Evolutionary conservation across 2,113 vertebrate species (phyloP).

Genomic region (Oryzias melastigma): DNA sequence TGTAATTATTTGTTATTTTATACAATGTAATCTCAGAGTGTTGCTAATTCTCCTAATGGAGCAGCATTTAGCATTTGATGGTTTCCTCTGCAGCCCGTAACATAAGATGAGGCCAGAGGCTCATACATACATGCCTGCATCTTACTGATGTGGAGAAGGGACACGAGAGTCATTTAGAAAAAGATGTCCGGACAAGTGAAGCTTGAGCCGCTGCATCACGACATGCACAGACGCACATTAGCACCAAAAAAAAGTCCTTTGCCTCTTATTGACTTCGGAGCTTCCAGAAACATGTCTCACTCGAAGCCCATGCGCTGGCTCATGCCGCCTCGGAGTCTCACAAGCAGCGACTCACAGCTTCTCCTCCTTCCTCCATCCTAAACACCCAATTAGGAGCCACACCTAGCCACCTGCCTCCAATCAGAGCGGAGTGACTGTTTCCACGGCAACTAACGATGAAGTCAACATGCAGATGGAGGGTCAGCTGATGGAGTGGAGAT

Average conservation of each 20-base stretch:
- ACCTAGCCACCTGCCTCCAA: slow-evolving; percentile 74
- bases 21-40: too few relatives aligned
- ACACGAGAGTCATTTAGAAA: slow-evolving; percentile 9
- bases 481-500: slow-evolving; percentile 16
- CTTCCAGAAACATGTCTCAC: slow-evolving; percentile 32
- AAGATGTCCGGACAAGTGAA: slow-evolving; percentile 28
- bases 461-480: slow-evolving; percentile 29
- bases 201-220: slow-evolving; percentile 24
- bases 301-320: slow-evolving; percentile 17
- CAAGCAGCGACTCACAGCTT: slow-evolving; percentile 32
- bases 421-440: slow-evolving; percentile 46
- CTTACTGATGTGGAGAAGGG: slow-evolving; percentile 1
- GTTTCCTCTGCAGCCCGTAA: too few relatives aligned
- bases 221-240: slow-evolving; percentile 31
- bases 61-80: too few relatives aligned
- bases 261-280: slow-evolving; percentile 45
- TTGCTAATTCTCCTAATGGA: too few relatives aligned
- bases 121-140: slow-evolving; percentile 3
- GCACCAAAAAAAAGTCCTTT: slow-evolving; percentile 24
- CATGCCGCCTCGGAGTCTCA: slow-evolving; percentile 16
- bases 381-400: slow-evolving; percentile 61
- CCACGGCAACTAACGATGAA: slow-evolving; percentile 35
- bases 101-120: background rate
- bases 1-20: too few relatives aligned
- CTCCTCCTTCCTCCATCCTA: slow-evolving; percentile 60